phyloP scores from a whole-genome alignment of 2,888 invertebrate genomes.

The Elegia similella region DNA sequence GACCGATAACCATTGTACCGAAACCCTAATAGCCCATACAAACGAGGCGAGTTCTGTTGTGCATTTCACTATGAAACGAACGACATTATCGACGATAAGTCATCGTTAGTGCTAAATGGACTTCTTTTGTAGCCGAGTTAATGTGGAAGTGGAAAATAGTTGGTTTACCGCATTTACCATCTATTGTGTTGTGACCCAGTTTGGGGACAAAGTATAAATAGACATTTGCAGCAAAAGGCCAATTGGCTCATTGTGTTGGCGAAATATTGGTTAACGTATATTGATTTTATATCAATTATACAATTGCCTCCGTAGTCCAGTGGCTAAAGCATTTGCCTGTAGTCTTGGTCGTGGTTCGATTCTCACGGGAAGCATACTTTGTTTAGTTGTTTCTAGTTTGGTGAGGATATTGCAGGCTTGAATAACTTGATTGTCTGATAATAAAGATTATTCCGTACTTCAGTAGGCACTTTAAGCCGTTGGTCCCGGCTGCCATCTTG shows the following conservation, averaged over 20 bases:
- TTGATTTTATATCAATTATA: slow-evolving; percentile 10
- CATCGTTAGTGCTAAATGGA: slow-evolving; percentile 62
- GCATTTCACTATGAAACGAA: slow-evolving; percentile 50
- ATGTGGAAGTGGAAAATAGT: slow-evolving; percentile 44
- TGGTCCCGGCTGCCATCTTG: too few relatives aligned
- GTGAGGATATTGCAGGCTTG: too few relatives aligned
- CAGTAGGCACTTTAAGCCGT: too few relatives aligned
- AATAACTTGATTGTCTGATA: too few relatives aligned
- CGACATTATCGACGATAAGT: slow-evolving; percentile 59
- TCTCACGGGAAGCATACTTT: too few relatives aligned
- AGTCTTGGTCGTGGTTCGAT: too few relatives aligned
- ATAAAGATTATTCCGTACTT: too few relatives aligned
- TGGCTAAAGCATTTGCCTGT: too few relatives aligned
- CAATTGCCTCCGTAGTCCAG: too few relatives aligned
- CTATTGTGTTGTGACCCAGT: slow-evolving; percentile 40
- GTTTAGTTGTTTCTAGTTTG: too few relatives aligned
- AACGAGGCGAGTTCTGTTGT: neutral
- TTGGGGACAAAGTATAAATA: slow-evolving; percentile 28
- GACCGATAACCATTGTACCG: too few relatives aligned
- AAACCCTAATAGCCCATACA: too few relatives aligned
- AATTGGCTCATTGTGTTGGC: neutral
- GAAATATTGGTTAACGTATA: slow-evolving; percentile 15
- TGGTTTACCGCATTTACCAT: slow-evolving; percentile 39
- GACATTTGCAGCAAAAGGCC: slow-evolving; percentile 20
- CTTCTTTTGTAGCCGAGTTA: slow-evolving; percentile 52